Evolutionary conservation across 2,888 invertebrate species (phyloP).

Genomic region (Caenorhabditis sp.): DNA sequence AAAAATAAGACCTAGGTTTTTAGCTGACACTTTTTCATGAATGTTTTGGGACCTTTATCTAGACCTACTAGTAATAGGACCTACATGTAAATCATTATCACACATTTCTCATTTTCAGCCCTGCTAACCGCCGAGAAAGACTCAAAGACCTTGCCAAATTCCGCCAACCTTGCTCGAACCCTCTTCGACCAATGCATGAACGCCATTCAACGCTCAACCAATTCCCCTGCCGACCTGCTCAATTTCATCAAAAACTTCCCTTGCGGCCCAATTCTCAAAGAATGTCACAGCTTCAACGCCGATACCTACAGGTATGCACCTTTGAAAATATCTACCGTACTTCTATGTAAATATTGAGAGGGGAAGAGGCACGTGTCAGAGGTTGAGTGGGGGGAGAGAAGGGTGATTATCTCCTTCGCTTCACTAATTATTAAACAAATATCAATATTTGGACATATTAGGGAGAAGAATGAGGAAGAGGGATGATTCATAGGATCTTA

Average conservation of each 20-base stretch:
- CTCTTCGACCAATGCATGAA: constrained; percentile 47
- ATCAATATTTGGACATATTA: background rate
- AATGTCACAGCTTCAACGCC: constrained; percentile 49
- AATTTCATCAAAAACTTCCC: constrained; percentile 52
- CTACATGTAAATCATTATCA: too few species aligned
- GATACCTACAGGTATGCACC: constrained; percentile 44
- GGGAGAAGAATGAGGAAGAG: background rate
- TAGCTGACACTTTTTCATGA: too few species aligned
- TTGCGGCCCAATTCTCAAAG: constrained; percentile 55
- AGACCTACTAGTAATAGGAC: too few species aligned
- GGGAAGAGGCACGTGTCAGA: background rate
- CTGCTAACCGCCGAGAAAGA: constrained; percentile 29
- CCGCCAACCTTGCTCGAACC: constrained; percentile 28
- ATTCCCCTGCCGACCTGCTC: constrained; percentile 46
- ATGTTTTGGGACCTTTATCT: too few species aligned
- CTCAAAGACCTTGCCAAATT: constrained; percentile 20
- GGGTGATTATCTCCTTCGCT: background rate
- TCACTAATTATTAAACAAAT: background rate
- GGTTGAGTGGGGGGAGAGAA: background rate
- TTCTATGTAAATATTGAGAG: background rate
- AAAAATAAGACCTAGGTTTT: too few species aligned
- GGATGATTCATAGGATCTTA: too few species aligned
- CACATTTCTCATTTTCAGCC: constrained; percentile 3
- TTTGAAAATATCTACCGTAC: background rate
- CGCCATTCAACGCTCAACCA: constrained; percentile 30